phyloP scores from a whole-genome alignment of 1,140 invertebrate genomes.

The Drosophila azteca region DNA sequence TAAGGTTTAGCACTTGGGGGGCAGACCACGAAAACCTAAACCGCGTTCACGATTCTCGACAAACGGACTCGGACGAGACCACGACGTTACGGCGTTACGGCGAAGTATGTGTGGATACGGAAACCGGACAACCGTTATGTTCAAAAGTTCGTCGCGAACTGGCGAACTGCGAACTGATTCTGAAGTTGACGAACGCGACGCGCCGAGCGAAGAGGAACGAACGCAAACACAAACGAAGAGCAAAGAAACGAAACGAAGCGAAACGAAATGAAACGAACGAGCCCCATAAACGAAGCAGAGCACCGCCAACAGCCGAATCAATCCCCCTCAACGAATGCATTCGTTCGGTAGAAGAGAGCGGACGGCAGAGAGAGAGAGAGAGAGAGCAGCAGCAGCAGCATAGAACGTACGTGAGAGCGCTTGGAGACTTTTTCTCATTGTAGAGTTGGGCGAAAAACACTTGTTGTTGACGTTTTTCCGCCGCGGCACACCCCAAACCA shows the following conservation, averaged over 20 bases:
- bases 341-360: too few relatives aligned
- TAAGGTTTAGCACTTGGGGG: too few relatives aligned
- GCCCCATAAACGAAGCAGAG: conserved; percentile 24
- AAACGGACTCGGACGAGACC: background rate
- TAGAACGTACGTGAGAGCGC: background rate
- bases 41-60: too few relatives aligned
- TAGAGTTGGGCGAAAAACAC: conserved; percentile 65
- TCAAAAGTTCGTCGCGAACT: conserved; percentile 81
- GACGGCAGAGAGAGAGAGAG: conserved; percentile 5
- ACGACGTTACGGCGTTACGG: conserved; percentile 20
- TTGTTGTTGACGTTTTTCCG: conserved; percentile 69
- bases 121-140: conserved; percentile 76
- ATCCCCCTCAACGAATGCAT: conserved; percentile 16
- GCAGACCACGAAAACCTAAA: conserved; percentile 25
- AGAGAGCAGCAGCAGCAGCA: conserved; percentile 8
- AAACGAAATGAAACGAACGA: conserved; percentile 27
- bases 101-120: conserved; percentile 56
- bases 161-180: conserved; percentile 55
- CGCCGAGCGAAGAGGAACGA: conserved; percentile 20
- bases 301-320: conserved; percentile 11
- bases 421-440: conserved; percentile 21
- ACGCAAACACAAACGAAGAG: conserved; percentile 14
- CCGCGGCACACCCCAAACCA: conserved; percentile 44
- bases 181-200: conserved; percentile 31
- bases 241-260: conserved; percentile 29